phyloP scores from a whole-genome alignment of 2,888 invertebrate species.

The Synanthedon vespiformis region DNA sequence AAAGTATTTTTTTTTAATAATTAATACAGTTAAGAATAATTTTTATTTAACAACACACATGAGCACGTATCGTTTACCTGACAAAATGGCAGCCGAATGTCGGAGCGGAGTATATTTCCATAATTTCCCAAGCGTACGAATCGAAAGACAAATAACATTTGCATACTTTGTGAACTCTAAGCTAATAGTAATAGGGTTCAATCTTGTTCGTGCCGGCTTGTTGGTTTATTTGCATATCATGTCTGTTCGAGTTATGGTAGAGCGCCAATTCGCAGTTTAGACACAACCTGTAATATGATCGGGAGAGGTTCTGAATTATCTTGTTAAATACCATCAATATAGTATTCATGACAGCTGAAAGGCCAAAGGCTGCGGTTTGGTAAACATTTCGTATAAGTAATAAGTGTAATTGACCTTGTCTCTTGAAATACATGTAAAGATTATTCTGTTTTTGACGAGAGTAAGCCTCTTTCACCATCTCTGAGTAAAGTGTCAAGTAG shows the following conservation, averaged over 20 bases:
- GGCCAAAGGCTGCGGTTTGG: too few species aligned
- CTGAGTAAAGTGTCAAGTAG: too few species aligned
- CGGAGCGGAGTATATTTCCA: constrained; percentile 29
- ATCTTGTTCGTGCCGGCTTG: neutral
- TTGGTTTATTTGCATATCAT: neutral
- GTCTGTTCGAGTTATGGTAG: constrained; percentile 15
- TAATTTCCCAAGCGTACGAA: constrained; percentile 35
- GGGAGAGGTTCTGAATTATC: neutral
- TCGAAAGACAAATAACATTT: constrained; percentile 1
- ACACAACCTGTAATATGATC: constrained; percentile 28
- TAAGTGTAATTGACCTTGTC: too few species aligned
- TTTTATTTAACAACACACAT: constrained; percentile 15
- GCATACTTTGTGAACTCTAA: neutral
- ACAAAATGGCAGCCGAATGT: constrained; percentile 39
- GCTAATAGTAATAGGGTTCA: constrained; percentile 3
- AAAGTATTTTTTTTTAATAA: too few species aligned
- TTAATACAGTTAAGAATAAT: too few species aligned
- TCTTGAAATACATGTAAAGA: too few species aligned
- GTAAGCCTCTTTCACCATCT: too few species aligned
- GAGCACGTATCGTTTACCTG: constrained; percentile 33
- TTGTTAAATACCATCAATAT: neutral
- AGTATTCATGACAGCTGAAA: too few species aligned
- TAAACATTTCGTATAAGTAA: too few species aligned
- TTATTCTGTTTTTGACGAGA: too few species aligned
- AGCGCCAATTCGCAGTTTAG: constrained; percentile 17